phyloP scores from a whole-genome alignment of 2,113 vertebrate species.

The Rhabdomys dilectus region DNA sequence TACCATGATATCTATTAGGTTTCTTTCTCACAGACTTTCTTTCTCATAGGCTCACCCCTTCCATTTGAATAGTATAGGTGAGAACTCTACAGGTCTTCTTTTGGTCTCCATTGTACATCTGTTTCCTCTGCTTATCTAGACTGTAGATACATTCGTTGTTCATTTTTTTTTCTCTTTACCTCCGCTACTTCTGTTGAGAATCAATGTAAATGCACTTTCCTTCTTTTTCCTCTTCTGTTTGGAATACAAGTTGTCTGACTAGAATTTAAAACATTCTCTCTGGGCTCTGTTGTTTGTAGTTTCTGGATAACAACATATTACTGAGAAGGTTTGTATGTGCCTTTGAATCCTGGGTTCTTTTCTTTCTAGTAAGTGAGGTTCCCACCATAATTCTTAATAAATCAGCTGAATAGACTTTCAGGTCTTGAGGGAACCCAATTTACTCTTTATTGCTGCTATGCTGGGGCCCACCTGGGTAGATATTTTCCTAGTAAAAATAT shows the following conservation, averaged over 20 bases:
- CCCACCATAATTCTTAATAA: not conserved
- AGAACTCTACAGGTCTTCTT: not conserved
- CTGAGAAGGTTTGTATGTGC: no score
- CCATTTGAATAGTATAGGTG: not conserved
- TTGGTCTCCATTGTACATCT: not conserved
- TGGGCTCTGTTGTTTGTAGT: not conserved
- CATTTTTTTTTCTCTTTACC: not conserved
- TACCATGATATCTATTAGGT: not conserved
- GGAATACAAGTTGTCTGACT: not conserved
- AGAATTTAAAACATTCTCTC: not conserved
- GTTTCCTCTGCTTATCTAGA: not conserved
- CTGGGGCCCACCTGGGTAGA: not conserved
- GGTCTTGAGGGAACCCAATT: not conserved
- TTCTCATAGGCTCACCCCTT: not conserved
- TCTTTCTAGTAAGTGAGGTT: not conserved
- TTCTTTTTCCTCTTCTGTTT: not conserved
- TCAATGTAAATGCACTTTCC: not conserved
- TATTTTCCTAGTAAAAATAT: not conserved
- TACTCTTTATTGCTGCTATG: accelerated
- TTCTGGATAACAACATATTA: not conserved
- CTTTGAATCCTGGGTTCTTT: not conserved
- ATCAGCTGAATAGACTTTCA: not conserved
- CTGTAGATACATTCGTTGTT: not conserved
- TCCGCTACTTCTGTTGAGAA: not conserved
- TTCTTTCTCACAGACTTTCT: no score